phyloP scores from a whole-genome alignment of 2,113 vertebrate genomes.

The Sinocyclocheilus maitianheensis region DNA sequence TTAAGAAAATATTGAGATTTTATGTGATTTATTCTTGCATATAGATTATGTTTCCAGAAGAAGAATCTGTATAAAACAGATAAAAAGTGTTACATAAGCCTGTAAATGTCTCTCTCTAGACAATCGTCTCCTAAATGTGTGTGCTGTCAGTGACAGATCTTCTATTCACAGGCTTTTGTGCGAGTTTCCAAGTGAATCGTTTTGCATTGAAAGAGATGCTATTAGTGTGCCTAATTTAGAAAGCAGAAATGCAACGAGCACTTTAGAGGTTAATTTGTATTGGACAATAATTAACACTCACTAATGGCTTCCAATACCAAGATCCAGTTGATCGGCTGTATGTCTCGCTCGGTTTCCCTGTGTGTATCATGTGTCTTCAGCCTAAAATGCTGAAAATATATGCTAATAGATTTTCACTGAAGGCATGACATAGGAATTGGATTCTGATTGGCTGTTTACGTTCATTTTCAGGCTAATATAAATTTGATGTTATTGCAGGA shows the following conservation, averaged over 20 bases:
- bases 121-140: neutral
- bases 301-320: constrained; percentile 42
- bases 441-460: neutral
- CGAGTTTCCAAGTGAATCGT: constrained; percentile 32
- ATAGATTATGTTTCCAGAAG: neutral
- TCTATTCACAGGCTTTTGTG: neutral
- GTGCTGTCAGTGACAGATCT: constrained; percentile 9
- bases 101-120: neutral
- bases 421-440: neutral
- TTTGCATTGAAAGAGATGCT: constrained; percentile 21
- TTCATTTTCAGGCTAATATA: neutral
- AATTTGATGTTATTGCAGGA: neutral
- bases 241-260: constrained; percentile 62
- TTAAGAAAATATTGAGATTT: neutral
- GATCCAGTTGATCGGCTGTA: constrained; percentile 36
- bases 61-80: neutral
- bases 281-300: constrained; percentile 63
- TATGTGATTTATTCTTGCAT: no score
- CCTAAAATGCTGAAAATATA: neutral
- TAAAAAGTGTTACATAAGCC: neutral
- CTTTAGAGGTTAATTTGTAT: constrained; percentile 68
- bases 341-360: constrained; percentile 14
- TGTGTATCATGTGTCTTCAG: neutral
- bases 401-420: neutral
- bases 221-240: constrained; percentile 41